Evolutionary conservation across 2,888 invertebrate genomes (phyloP).

Genomic region (Iselma pallidipennis): DNA sequence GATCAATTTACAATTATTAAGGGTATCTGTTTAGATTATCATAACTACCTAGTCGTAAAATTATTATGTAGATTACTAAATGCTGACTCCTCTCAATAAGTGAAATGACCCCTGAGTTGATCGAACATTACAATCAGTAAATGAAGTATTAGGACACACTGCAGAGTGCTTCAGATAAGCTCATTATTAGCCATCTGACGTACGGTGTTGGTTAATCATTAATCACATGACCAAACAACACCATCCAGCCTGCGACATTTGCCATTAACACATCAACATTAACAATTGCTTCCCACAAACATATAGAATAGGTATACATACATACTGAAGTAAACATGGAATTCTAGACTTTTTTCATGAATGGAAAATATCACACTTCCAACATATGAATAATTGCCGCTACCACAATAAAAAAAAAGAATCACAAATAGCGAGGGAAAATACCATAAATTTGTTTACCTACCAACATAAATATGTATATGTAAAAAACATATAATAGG

Average conservation of each 20-base stretch:
- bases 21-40: too few species aligned
- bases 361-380: not conserved
- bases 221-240: slow-evolving; percentile 36
- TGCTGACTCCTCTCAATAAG: not conserved
- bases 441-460: not conserved
- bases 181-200: slow-evolving; percentile 33
- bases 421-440: not conserved
- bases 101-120: not conserved
- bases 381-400: not conserved
- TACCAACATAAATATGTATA: not conserved
- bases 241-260: slow-evolving; percentile 33
- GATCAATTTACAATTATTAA: too few species aligned
- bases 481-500: not conserved
- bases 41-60: too few species aligned
- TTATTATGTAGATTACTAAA: not conserved
- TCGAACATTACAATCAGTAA: not conserved
- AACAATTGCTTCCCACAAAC: slow-evolving; percentile 22
- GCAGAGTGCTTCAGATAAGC: slow-evolving; percentile 28
- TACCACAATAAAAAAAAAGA: not conserved
- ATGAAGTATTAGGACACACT: slow-evolving; percentile 3
- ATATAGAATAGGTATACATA: not conserved
- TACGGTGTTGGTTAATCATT: slow-evolving; percentile 36
- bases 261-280: slow-evolving; percentile 36
- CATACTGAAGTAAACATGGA: too few species aligned
- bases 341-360: too few species aligned